Conservation (phyloP, 2,797 vertebrate genomes). For the Balearica regulorum region DNA sequence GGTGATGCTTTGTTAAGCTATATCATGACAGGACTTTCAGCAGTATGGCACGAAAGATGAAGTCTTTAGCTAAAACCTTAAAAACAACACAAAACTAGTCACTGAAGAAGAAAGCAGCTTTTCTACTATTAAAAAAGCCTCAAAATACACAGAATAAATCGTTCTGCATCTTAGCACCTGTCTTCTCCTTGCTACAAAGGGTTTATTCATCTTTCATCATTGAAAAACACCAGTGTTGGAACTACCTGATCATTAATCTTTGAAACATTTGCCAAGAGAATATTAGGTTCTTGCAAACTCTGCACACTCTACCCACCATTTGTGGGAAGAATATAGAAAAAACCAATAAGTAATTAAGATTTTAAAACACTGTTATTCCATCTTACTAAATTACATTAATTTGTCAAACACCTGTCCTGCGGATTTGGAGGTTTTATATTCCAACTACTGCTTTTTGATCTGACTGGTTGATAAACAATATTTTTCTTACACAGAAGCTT, state of each 20-base stretch:
- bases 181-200: constrained; percentile 8
- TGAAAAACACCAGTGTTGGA: background rate
- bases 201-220: background rate
- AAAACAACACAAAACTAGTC: background rate
- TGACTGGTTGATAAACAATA: background rate
- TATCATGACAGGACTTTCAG: background rate
- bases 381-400: background rate
- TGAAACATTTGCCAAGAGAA: background rate
- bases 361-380: background rate
- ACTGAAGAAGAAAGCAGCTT: constrained; percentile 16
- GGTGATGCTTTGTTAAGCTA: constrained; percentile 14
- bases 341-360: background rate
- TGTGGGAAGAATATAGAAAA: background rate
- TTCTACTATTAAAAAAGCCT: background rate
- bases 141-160: background rate
- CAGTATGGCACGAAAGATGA: background rate
- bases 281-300: background rate
- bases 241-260: background rate
- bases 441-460: background rate
- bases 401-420: background rate
- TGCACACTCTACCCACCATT: background rate
- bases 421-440: background rate
- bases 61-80: constrained; percentile 5
- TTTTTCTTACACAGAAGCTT: background rate
- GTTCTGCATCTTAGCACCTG: background rate